These are phyloP conservation scores for Drosophila fulvimacula DNA, from an alignment of 2,888 invertebrate genomes.

Conservation along the genomic window DNA sequence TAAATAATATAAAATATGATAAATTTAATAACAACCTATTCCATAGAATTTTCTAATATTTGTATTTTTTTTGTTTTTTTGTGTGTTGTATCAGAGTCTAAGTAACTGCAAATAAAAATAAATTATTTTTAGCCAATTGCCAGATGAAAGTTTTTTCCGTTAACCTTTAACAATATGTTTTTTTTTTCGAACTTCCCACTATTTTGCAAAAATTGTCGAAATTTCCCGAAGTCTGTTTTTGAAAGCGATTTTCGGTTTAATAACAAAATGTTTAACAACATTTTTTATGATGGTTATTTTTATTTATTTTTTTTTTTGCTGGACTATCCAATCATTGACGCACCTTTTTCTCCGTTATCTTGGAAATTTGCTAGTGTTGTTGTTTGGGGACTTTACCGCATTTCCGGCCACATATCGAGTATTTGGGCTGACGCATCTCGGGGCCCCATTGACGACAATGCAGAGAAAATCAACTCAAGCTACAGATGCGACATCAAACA, in stretches of 20 bases:
- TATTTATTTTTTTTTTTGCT: background rate
- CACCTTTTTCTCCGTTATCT: constrained; percentile 41
- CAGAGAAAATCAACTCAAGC: constrained; percentile 48
- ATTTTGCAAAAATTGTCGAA: background rate
- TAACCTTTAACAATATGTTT: background rate
- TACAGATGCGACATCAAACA: constrained; percentile 49
- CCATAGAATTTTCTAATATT: too few relatives aligned
- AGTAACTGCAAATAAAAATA: background rate
- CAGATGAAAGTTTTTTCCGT: background rate
- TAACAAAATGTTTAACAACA: constrained; percentile 5
- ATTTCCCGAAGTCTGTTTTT: background rate
- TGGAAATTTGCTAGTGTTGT: constrained; percentile 30
- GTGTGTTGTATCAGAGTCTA: background rate
- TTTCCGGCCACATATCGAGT: constrained; percentile 44
- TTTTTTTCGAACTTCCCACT: background rate
- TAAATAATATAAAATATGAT: background rate
- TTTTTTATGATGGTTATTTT: background rate
- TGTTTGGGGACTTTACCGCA: constrained; percentile 45
- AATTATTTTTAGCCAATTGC: background rate
- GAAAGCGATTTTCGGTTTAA: background rate
- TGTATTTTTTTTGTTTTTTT: rapidly evolving
- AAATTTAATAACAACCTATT: too few relatives aligned
- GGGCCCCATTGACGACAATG: constrained; percentile 49
- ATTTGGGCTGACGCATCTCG: constrained; percentile 60
- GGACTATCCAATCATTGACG: constrained; percentile 39